Evolutionary conservation across 2,888 invertebrate genomes (phyloP).

Genomic region (Agonopterix alstromeriana): DNA sequence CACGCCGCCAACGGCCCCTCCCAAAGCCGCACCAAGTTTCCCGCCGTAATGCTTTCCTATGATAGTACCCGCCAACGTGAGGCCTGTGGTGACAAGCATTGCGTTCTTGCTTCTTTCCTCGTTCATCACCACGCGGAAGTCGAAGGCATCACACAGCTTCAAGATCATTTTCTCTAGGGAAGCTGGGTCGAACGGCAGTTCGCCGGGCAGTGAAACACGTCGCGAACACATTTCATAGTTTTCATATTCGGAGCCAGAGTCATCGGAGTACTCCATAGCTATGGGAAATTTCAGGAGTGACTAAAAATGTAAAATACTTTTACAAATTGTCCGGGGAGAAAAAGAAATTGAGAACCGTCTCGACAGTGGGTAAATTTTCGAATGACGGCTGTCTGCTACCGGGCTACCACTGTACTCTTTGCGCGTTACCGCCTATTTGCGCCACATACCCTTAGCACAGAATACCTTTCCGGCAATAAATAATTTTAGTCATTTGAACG

Average conservation of each 20-base stretch:
- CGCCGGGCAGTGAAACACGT: background rate
- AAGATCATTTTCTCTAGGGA: conserved; percentile 53
- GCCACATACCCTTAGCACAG: too few relatives aligned
- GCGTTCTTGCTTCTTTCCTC: conserved; percentile 37
- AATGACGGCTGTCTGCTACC: too few relatives aligned
- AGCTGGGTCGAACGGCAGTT: conserved; percentile 44
- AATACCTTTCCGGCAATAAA: too few relatives aligned
- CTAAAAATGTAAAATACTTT: background rate
- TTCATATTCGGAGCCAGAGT: background rate
- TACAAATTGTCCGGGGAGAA: background rate
- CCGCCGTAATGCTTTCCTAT: conserved; percentile 60
- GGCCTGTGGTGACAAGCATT: conserved; percentile 46
- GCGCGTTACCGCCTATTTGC: too few relatives aligned
- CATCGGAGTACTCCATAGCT: background rate
- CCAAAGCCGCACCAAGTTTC: conserved; percentile 53
- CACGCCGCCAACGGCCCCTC: conserved; percentile 57
- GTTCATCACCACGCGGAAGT: conserved; percentile 50
- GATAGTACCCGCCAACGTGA: conserved; percentile 53
- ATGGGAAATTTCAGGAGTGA: background rate
- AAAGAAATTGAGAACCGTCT: too few relatives aligned
- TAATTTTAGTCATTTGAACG: too few relatives aligned
- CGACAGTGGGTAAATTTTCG: too few relatives aligned
- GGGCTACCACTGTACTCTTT: too few relatives aligned
- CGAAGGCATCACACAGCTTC: conserved; percentile 47
- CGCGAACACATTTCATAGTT: background rate